A percentile compares a stretch with the other conserved stretches of the same genome.
Evolutionary conservation across 2,888 invertebrate species (phyloP).

Genomic region (Cynaeus angustus): DNA sequence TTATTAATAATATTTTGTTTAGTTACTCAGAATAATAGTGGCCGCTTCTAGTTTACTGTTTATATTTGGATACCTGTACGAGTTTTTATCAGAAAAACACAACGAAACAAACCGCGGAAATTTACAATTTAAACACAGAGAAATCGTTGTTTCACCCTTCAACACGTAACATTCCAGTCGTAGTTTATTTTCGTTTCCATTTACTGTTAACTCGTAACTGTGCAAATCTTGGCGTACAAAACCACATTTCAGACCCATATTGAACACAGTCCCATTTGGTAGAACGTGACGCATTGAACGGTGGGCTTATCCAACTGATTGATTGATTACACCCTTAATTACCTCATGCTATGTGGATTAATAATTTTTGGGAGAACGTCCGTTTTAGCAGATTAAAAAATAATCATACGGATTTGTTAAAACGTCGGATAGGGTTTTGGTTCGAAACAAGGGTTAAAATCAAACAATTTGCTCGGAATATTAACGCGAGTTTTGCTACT

Average conservation of each 20-base stretch:
- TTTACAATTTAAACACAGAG: not conserved
- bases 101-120: too few relatives aligned
- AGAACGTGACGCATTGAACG: conserved; percentile 40
- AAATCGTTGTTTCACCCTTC: conserved; percentile 1
- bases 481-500: conserved; percentile 13
- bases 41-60: too few relatives aligned
- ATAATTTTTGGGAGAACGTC: conserved; percentile 36
- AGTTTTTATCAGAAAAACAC: too few relatives aligned
- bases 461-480: conserved; percentile 20
- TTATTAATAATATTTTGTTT: too few relatives aligned
- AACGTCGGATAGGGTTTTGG: not conserved
- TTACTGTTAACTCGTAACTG: not conserved
- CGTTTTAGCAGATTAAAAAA: conserved; percentile 32
- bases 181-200: not conserved
- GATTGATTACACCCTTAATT: conserved; percentile 52
- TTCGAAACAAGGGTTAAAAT: conserved; percentile 24
- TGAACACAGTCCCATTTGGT: conserved; percentile 50
- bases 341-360: conserved; percentile 41
- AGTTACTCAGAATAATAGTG: too few relatives aligned
- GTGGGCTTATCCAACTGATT: conserved; percentile 45
- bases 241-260: conserved; percentile 43
- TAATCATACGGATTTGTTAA: conserved; percentile 30
- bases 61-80: too few relatives aligned
- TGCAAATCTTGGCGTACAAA: conserved; percentile 12
- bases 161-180: not conserved